Percentiles rank a stretch among this genome's conserved stretches.
These are phyloP conservation scores for Thecophora atra DNA, from an alignment of 2,888 invertebrate genomes.

Conservation along the genomic window DNA sequence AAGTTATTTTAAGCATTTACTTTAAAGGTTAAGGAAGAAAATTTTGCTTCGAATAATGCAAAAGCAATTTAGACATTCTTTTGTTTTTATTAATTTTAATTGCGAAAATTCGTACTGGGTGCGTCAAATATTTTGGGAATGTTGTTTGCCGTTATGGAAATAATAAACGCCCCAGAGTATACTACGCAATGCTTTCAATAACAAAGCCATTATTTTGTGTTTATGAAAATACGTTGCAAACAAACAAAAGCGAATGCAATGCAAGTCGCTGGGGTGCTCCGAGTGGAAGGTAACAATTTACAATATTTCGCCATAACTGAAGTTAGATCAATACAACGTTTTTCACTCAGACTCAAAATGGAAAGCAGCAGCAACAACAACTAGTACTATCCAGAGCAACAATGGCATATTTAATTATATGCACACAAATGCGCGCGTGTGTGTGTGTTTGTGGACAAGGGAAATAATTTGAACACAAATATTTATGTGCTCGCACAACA, in stretches of 20 bases:
- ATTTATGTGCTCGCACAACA: constrained; percentile 9
- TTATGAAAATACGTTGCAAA: background rate
- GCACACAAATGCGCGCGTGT: constrained; percentile 23
- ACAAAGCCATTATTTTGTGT: background rate
- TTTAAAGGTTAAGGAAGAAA: no score
- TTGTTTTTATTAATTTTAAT: no score
- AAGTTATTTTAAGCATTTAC: no score
- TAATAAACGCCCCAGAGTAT: background rate
- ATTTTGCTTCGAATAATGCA: no score
- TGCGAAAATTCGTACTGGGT: no score
- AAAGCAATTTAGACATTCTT: no score
- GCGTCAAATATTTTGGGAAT: background rate
- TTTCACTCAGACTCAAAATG: background rate
- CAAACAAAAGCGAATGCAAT: constrained; percentile 1
- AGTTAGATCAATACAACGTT: constrained; percentile 28
- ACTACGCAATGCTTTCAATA: constrained; percentile 3
- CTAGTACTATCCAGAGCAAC: no score
- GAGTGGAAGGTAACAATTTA: background rate
- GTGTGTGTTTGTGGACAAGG: constrained; percentile 23
- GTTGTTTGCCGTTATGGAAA: background rate
- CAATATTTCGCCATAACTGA: constrained; percentile 29
- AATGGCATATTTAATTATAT: constrained; percentile 10
- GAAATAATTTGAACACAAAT: constrained; percentile 25
- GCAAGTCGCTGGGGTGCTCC: background rate
- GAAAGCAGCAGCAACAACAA: constrained; percentile 10